Evolutionary conservation across 2,888 invertebrate genomes (phyloP).

Genomic region (Cryptus armator): DNA sequence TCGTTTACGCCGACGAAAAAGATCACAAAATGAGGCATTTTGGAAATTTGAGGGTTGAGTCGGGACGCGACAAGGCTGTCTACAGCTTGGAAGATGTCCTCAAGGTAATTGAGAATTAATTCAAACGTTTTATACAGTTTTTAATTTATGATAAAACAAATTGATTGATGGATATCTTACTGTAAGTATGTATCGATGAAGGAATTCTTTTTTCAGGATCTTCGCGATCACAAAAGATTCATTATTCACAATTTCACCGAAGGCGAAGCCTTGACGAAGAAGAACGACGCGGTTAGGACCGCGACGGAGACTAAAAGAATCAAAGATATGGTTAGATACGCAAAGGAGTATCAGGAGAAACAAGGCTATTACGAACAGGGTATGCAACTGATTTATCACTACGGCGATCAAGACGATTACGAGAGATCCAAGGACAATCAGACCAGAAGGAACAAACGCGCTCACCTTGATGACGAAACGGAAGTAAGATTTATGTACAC

Average conservation of each 20-base stretch:
- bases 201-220: constrained; percentile 73
- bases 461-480: constrained; percentile 70
- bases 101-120: constrained; percentile 71
- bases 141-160: not conserved
- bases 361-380: constrained; percentile 83
- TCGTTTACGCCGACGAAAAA: constrained; percentile 78
- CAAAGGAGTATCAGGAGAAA: constrained; percentile 80
- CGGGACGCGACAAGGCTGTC: constrained; percentile 72
- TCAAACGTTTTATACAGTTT: not conserved
- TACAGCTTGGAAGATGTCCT: constrained; percentile 77
- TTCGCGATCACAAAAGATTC: constrained; percentile 76
- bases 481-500: constrained; percentile 71
- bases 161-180: too few species aligned
- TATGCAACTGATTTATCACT: constrained; percentile 82
- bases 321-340: constrained; percentile 80
- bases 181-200: not conserved
- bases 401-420: constrained; percentile 71
- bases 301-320: constrained; percentile 77
- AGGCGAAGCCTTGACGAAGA: constrained; percentile 79
- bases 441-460: constrained; percentile 75
- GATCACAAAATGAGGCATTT: constrained; percentile 75
- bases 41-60: constrained; percentile 75
- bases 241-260: constrained; percentile 82
- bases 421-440: constrained; percentile 60
- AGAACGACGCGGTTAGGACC: constrained; percentile 77